Conservation (phyloP, 1,140 invertebrate genomes). For the Leucophenga varia region DNA sequence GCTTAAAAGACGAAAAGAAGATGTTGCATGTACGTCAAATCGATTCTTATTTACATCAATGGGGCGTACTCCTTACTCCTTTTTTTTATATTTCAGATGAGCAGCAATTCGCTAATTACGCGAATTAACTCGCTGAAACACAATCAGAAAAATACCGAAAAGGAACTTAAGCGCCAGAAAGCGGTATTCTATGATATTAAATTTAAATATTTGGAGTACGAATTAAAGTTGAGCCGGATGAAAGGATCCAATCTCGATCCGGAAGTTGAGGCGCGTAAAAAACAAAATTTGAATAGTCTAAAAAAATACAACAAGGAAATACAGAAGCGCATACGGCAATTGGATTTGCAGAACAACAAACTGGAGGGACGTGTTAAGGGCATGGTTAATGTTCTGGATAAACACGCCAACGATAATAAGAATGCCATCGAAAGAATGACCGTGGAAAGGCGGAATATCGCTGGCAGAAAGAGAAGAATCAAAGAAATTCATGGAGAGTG, state of each 20-base stretch:
- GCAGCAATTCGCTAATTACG: too few relatives aligned
- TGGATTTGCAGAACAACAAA: constrained; percentile 56
- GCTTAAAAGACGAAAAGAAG: constrained; percentile 15
- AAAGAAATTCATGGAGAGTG: too few relatives aligned
- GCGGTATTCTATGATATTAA: too few relatives aligned
- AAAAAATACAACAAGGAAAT: constrained; percentile 9
- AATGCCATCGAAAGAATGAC: too few relatives aligned
- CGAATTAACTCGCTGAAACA: too few relatives aligned
- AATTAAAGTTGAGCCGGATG: constrained; percentile 3
- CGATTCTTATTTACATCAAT: too few relatives aligned
- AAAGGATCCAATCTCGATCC: constrained; percentile 11
- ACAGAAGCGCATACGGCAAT: constrained; percentile 13
- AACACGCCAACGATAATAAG: too few relatives aligned
- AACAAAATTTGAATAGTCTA: constrained; percentile 10
- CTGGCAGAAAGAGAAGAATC: constrained; percentile 50
- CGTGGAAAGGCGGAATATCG: too few relatives aligned
- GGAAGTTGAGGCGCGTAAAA: constrained; percentile 5
- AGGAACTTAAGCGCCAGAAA: constrained; percentile 9
- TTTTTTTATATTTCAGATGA: too few relatives aligned
- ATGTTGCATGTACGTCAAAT: constrained; percentile 10
- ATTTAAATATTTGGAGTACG: constrained; percentile 10
- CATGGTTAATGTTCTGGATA: too few relatives aligned
- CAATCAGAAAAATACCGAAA: constrained; percentile 14
- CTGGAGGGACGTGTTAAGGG: too few relatives aligned
- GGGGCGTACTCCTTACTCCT: too few relatives aligned